These are phyloP conservation scores for Falco berigora DNA, from an alignment of 2,797 vertebrate species.

Conservation along the genomic window DNA sequence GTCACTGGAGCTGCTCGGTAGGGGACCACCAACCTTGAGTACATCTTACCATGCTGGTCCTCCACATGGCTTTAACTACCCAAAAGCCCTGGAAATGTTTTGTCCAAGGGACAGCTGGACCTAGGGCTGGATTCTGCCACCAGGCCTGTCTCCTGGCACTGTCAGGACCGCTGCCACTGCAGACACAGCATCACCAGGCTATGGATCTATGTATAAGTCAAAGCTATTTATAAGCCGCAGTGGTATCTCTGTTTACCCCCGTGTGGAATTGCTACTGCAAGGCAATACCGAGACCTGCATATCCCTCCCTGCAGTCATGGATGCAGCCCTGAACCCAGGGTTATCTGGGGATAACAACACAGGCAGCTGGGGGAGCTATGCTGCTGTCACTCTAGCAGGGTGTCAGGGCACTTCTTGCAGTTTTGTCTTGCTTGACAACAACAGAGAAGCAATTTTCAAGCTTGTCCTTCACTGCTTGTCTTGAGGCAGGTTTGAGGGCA, in stretches of 20 bases:
- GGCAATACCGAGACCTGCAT: background rate
- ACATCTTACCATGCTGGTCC: rapidly evolving
- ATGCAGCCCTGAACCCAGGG: background rate
- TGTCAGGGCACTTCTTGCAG: background rate
- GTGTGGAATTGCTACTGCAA: background rate
- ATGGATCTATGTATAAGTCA: background rate
- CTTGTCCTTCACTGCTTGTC: background rate
- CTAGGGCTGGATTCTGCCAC: background rate
- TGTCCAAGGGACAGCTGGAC: background rate
- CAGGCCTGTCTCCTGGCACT: background rate
- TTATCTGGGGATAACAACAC: background rate
- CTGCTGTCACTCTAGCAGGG: background rate
- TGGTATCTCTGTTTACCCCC: background rate
- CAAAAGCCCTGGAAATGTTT: background rate
- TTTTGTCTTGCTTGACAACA: background rate
- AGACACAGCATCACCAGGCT: background rate
- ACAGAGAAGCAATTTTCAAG: background rate
- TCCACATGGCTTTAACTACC: rapidly evolving
- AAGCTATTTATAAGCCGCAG: background rate
- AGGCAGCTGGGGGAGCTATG: background rate
- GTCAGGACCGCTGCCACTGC: background rate
- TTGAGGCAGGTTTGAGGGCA: background rate
- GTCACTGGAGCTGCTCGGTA: background rate
- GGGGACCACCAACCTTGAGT: background rate
- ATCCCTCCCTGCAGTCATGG: background rate